A percentile compares a stretch with the other conserved stretches of the same genome.
These are phyloP conservation scores for Ctenochaetus hawaiiensis DNA, from an alignment of 2,797 vertebrate genomes.

Conservation along the genomic window DNA sequence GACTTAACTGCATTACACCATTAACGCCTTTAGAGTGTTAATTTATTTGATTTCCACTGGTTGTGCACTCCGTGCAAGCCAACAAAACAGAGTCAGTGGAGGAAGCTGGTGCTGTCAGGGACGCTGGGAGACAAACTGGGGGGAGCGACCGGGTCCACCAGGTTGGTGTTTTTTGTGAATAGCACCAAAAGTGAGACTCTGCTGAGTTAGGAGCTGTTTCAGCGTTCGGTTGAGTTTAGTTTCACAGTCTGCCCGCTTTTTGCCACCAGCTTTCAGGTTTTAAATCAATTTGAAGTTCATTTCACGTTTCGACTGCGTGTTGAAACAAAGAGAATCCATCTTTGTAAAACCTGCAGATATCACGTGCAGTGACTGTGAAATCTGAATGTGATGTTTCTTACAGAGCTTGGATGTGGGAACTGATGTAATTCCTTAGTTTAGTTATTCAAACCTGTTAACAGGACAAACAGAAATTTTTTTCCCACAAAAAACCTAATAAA, in stretches of 20 bases:
- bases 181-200: not conserved
- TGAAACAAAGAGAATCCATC: not conserved
- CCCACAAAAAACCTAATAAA: not conserved
- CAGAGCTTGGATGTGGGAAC: not conserved
- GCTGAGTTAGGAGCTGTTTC: slow-evolving; percentile 4
- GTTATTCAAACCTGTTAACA: too few relatives aligned
- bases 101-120: not conserved
- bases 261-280: not conserved
- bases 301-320: not conserved
- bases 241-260: not conserved
- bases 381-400: not conserved
- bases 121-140: not conserved
- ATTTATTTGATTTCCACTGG: slow-evolving; percentile 50
- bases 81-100: not conserved
- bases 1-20: slow-evolving; percentile 47
- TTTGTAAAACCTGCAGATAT: not conserved
- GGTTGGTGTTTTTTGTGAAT: slow-evolving; percentile 11
- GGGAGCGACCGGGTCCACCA: not conserved
- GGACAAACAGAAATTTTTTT: not conserved
- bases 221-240: not conserved
- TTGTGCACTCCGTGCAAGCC: not conserved
- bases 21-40: slow-evolving; percentile 51
- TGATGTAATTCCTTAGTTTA: not conserved
- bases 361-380: too few relatives aligned
- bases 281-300: not conserved